phyloP scores from a whole-genome alignment of 2,113 vertebrate species.

The Podiceps cristatus region DNA sequence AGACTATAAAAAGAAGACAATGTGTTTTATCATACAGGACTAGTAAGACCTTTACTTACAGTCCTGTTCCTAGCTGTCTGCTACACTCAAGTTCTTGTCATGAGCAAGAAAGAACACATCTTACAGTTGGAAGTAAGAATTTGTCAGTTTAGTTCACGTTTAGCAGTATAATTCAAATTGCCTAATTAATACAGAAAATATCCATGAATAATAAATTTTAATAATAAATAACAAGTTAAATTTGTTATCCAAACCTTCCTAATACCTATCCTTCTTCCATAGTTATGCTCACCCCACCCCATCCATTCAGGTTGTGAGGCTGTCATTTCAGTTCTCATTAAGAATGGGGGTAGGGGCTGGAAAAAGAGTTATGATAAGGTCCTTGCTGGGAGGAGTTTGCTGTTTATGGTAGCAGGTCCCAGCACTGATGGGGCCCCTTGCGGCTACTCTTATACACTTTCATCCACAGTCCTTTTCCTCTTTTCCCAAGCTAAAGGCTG shows the following conservation, averaged over 20 bases:
- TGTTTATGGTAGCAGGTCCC: neutral
- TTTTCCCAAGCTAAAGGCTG: neutral
- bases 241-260: neutral
- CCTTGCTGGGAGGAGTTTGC: neutral
- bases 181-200: neutral
- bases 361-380: neutral
- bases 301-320: rapidly evolving
- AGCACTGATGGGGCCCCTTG: too few species aligned
- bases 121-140: neutral
- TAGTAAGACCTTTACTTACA: neutral
- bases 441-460: neutral
- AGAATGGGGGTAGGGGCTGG: neutral
- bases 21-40: neutral
- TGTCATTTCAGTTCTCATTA: neutral
- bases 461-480: neutral
- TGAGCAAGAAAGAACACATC: neutral
- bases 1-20: neutral
- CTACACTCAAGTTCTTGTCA: neutral
- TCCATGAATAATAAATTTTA: neutral
- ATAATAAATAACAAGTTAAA: neutral
- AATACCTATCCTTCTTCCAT: neutral
- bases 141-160: neutral
- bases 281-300: neutral
- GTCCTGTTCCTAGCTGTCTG: neutral
- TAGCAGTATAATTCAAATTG: neutral